Conservation (phyloP, 2,888 invertebrate species). For the Dorcus hopei region DNA sequence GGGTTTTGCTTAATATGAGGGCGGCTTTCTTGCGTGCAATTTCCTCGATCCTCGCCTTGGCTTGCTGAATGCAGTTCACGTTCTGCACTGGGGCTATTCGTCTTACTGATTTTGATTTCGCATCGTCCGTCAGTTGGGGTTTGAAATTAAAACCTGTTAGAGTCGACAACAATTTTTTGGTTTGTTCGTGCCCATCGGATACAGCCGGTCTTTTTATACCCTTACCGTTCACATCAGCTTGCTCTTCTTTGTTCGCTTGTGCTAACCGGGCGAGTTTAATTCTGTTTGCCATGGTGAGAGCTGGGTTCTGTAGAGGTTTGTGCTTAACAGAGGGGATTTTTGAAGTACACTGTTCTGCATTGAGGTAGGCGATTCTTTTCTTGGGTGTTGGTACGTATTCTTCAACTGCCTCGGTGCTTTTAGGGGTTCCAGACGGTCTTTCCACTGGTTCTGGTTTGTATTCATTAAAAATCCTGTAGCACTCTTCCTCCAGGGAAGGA, state of each 20-base stretch:
- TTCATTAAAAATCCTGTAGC: constrained; percentile 83
- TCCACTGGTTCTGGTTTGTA: constrained; percentile 50
- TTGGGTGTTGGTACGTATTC: constrained; percentile 46
- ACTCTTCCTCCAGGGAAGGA: constrained; percentile 72
- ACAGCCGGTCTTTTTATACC: constrained; percentile 3
- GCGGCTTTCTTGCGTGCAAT: constrained; percentile 48
- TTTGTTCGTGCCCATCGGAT: constrained; percentile 2
- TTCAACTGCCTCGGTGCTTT: constrained; percentile 31
- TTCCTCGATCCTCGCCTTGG: constrained; percentile 64
- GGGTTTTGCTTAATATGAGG: constrained; percentile 53
- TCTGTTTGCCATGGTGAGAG: constrained; percentile 53
- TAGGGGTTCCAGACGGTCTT: constrained; percentile 10
- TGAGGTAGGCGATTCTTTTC: constrained; percentile 72
- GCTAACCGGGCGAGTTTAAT: constrained; percentile 46
- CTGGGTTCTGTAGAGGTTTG: constrained; percentile 55
- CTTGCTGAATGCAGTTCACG: constrained; percentile 66
- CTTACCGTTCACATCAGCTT: constrained; percentile 34
- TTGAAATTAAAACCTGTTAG: not conserved
- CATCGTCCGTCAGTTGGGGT: not conserved
- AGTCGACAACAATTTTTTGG: constrained; percentile 2
- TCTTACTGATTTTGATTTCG: constrained; percentile 6
- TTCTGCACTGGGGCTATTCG: constrained; percentile 78
- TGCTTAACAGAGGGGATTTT: constrained; percentile 47
- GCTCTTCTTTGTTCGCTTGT: constrained; percentile 43
- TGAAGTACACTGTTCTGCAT: constrained; percentile 52